phyloP scores from a whole-genome alignment of 2,113 vertebrate species.

The Cyphomyrus plagiostoma region DNA sequence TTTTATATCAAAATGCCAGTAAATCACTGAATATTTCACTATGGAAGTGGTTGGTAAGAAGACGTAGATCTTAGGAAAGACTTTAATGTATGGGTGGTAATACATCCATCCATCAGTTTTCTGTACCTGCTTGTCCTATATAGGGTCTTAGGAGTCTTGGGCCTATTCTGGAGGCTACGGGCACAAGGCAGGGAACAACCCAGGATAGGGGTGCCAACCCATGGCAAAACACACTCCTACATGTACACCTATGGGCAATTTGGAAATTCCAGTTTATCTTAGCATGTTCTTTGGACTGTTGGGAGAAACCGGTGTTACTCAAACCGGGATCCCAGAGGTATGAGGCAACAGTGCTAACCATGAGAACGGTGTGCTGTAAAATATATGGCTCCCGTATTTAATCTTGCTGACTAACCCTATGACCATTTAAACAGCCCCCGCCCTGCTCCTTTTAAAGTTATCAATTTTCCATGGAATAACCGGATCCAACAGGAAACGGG shows the following conservation, averaged over 20 bases:
- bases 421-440: not conserved
- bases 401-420: not conserved
- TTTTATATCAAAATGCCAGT: not conserved
- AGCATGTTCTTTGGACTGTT: not conserved
- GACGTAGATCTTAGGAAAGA: not conserved
- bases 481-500: not conserved
- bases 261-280: not conserved
- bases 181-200: not conserved
- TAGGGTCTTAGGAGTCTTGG: not conserved
- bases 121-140: not conserved
- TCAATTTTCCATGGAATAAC: not conserved
- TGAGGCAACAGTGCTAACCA: too few relatives aligned
- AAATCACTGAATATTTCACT: constrained; percentile 1
- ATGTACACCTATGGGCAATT: not conserved
- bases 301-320: not conserved
- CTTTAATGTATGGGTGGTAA: not conserved
- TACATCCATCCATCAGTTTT: not conserved
- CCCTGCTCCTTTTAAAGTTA: not conserved
- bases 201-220: not conserved
- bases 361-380: not conserved
- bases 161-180: not conserved
- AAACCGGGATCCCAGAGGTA: too few relatives aligned
- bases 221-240: not conserved
- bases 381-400: not conserved
- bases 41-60: not conserved